These are phyloP conservation scores for Ormyrus rosae DNA, from an alignment of 2,888 invertebrate genomes.

Conservation along the genomic window DNA sequence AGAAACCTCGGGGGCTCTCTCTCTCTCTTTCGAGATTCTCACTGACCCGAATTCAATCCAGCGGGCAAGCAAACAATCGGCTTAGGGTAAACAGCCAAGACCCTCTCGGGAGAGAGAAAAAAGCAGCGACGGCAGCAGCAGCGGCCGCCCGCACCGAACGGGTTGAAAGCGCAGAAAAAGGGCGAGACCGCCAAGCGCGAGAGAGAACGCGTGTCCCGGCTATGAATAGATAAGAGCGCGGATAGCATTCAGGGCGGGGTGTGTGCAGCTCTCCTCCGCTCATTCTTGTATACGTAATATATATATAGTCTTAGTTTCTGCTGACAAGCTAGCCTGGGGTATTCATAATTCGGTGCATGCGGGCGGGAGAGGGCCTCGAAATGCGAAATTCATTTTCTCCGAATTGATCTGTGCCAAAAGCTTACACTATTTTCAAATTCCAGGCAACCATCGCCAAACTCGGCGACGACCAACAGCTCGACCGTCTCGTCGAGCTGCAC, in stretches of 20 bases:
- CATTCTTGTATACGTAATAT: not conserved
- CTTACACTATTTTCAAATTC: conserved; percentile 43
- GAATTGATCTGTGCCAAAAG: not conserved
- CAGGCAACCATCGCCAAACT: conserved; percentile 75
- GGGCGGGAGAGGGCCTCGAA: too few species aligned
- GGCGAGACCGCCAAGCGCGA: not conserved
- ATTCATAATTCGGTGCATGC: too few species aligned
- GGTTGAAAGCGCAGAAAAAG: not conserved
- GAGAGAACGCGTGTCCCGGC: conserved; percentile 46
- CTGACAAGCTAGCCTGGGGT: too few species aligned
- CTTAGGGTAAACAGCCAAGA: not conserved
- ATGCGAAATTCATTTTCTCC: too few species aligned
- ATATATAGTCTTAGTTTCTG: too few species aligned
- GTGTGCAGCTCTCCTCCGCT: not conserved
- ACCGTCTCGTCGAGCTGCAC: conserved; percentile 67
- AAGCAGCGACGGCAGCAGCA: not conserved
- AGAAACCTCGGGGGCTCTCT: too few species aligned
- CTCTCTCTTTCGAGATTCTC: not conserved
- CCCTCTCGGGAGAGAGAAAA: not conserved
- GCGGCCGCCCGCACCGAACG: too few species aligned
- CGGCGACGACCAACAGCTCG: conserved; percentile 73
- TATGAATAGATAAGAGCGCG: conserved; percentile 70
- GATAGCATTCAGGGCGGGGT: conserved; percentile 64
- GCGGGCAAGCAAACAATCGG: not conserved
- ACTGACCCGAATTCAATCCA: conserved; percentile 17